Evolutionary conservation across 2,888 invertebrate genomes (phyloP).

Genomic region (Bembecia ichneumoniformis): DNA sequence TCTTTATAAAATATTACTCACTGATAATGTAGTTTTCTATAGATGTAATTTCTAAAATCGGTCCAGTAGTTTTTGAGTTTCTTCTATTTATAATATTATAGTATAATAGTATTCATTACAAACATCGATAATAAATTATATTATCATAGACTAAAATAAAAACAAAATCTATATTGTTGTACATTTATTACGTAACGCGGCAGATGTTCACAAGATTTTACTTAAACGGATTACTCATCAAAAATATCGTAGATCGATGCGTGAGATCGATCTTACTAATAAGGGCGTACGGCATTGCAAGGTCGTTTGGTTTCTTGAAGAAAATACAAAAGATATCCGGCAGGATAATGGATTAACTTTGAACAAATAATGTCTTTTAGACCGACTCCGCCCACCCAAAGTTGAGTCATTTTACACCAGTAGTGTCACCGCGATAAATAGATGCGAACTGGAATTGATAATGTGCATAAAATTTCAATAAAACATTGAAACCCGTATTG

Average conservation of each 20-base stretch:
- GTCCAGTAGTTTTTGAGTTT: too few relatives aligned
- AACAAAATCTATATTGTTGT: too few relatives aligned
- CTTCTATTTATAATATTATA: too few relatives aligned
- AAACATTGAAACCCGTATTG: too few relatives aligned
- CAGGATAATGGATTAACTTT: slow-evolving; percentile 8
- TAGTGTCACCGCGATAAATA: slow-evolving; percentile 14
- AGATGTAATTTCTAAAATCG: too few relatives aligned
- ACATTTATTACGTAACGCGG: not conserved
- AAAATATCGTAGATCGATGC: not conserved
- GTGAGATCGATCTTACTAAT: not conserved
- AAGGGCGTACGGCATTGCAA: slow-evolving; percentile 8
- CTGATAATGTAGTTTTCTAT: too few relatives aligned
- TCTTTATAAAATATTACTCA: too few relatives aligned
- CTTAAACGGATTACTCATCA: not conserved
- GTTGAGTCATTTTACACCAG: slow-evolving; percentile 10
- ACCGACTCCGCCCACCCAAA: slow-evolving; percentile 5
- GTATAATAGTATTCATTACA: too few relatives aligned
- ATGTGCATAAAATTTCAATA: too few relatives aligned
- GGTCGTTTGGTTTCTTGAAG: slow-evolving; percentile 4
- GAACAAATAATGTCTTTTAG: slow-evolving; percentile 6
- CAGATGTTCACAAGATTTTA: not conserved
- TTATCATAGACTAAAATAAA: too few relatives aligned
- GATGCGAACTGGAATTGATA: not conserved
- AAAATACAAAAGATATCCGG: slow-evolving; percentile 9
- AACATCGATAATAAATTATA: too few relatives aligned